These are phyloP conservation scores for Drosophila miranda DNA, from an alignment of 1,140 invertebrate species.

Conservation along the genomic window DNA sequence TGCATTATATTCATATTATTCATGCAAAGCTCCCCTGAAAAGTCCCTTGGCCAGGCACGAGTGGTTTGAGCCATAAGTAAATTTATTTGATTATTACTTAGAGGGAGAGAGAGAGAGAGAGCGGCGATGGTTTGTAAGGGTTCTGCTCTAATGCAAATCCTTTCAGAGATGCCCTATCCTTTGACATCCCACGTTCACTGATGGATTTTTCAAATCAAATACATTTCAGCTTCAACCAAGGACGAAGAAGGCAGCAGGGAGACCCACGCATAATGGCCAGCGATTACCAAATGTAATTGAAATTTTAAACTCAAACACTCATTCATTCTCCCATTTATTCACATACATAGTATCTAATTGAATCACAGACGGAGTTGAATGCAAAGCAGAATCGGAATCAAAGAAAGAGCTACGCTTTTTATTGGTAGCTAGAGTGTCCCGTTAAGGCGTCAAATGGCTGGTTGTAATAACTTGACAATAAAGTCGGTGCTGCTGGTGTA, in stretches of 20 bases:
- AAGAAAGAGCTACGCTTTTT: slow-evolving; percentile 25
- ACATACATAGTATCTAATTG: slow-evolving; percentile 42
- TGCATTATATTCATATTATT: slow-evolving; percentile 31
- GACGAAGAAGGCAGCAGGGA: neutral
- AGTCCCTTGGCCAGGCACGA: slow-evolving; percentile 32
- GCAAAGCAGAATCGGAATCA: slow-evolving; percentile 1
- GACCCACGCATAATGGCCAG: slow-evolving; percentile 30
- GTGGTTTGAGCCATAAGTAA: slow-evolving; percentile 5
- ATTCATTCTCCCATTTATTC: slow-evolving; percentile 6
- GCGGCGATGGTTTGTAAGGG: slow-evolving; percentile 10
- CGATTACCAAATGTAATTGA: slow-evolving; percentile 54
- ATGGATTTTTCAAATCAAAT: slow-evolving; percentile 35
- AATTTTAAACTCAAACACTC: slow-evolving; percentile 17
- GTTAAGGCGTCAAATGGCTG: slow-evolving; percentile 62
- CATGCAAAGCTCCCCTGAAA: slow-evolving; percentile 21
- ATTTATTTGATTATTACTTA: slow-evolving; percentile 37
- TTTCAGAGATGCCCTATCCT: neutral
- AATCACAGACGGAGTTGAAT: slow-evolving; percentile 15
- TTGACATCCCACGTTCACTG: slow-evolving; percentile 8
- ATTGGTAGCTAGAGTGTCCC: slow-evolving; percentile 2
- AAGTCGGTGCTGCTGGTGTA: slow-evolving; percentile 19
- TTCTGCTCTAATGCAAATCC: slow-evolving; percentile 19
- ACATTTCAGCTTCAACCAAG: slow-evolving; percentile 9
- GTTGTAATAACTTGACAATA: slow-evolving; percentile 60
- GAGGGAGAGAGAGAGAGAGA: too few species aligned